Base-by-base conservation (phyloP, 2,888 invertebrate genomes). In the Lottia gigantea region DNA sequence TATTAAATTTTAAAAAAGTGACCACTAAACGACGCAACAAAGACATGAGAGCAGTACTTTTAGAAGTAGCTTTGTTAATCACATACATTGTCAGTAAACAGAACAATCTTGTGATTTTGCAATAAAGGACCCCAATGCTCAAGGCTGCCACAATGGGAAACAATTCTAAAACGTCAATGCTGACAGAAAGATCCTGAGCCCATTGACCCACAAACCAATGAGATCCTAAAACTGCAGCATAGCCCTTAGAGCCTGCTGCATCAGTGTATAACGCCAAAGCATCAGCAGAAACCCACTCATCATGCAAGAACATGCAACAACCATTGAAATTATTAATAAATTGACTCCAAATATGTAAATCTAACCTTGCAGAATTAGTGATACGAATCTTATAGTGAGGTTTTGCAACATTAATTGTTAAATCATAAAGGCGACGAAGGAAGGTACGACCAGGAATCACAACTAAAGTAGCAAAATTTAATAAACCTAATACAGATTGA, bases 71-170 rank as follows among this genome's bases (percentile, higher is more conserved):
- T 46, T 66, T 45, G 25, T 66, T 66, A 14, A 66, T 46, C 4
- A 66, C 45, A 16, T 23, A 16, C n/a, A 23, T 66, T 66, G 46
- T 66, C 66, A 7, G 66, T 46, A 47, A 45, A 23, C 14, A 66
- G 19, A 2, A 14, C 7, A 23, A 66, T 47, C 6, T 16, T 16
- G 11, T 46, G 8, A n/a, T 66, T 66, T 8, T 46, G 46, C 3
- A 46, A 46, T 15, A 12, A 12, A 8, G 26, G 45, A 12, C 19
- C 47, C 66, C 31, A 31, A 31, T 31, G 31, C 6, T 31, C 31
- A 6, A 31, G 31, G 31, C 31, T 31, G 46, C 12, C 2, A 66
- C 46, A 19, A 66, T 45, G 7, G 66, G 66, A 23, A 46, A 66
- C 11, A 66, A 23, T 23, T 66, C 66, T 19, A 66, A 46, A 31